Evolutionary conservation across 2,113 vertebrate species (phyloP).

Genomic region (Diadophis punctatus): DNA sequence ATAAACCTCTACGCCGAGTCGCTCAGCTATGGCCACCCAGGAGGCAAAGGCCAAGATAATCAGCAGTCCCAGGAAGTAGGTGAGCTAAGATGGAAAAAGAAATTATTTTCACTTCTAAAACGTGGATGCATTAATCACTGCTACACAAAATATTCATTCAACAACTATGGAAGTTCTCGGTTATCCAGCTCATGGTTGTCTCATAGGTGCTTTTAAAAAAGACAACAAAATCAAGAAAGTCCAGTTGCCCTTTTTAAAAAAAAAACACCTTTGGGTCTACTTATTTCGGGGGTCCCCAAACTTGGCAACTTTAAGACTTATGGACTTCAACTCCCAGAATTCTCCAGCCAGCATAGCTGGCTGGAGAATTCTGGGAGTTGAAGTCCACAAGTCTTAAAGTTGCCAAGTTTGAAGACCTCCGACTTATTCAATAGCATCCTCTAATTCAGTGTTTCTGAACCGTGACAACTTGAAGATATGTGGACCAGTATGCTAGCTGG

Average conservation of each 20-base stretch:
- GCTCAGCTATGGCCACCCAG: slow-evolving; percentile 79
- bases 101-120: background rate
- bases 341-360: too few relatives aligned
- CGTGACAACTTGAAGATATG: background rate
- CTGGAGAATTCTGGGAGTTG: too few relatives aligned
- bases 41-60: slow-evolving; percentile 82
- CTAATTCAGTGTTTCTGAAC: background rate
- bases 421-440: background rate
- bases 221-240: background rate
- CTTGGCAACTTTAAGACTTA: too few relatives aligned
- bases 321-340: too few relatives aligned
- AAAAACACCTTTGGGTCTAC: background rate
- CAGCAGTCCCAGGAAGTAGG: slow-evolving; percentile 86
- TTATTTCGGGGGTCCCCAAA: too few relatives aligned
- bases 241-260: background rate
- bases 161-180: background rate
- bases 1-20: slow-evolving; percentile 73
- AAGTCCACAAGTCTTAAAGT: too few relatives aligned
- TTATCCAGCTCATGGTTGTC: background rate
- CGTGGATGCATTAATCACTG: background rate
- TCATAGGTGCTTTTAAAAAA: background rate
- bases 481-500: background rate
- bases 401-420: too few relatives aligned
- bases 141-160: background rate
- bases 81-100: slow-evolving; percentile 69